Conservation (phyloP, 2,888 invertebrate species). For the Hoplodrina blanda region DNA sequence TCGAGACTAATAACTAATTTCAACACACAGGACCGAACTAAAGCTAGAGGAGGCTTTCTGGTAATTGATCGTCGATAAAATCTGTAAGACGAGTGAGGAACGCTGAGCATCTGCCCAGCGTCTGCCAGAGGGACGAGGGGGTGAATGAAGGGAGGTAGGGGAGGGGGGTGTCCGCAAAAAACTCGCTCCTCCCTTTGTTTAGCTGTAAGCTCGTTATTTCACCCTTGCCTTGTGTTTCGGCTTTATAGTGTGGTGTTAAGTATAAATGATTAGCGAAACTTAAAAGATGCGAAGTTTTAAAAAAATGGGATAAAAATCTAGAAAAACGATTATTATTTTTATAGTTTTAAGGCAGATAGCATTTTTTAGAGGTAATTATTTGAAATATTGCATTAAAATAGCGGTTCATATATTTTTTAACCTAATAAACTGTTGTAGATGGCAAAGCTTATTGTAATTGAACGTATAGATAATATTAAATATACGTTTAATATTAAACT, state of each 20-base stretch:
- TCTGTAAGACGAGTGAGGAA: slow-evolving; percentile 52
- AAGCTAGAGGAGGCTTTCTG: slow-evolving; percentile 4
- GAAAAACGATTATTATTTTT: too few species aligned
- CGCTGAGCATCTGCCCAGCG: slow-evolving; percentile 60
- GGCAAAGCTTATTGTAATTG: too few species aligned
- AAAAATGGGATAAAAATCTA: too few species aligned
- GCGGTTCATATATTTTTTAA: too few species aligned
- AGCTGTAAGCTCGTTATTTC: slow-evolving; percentile 81
- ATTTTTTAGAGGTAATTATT: too few species aligned
- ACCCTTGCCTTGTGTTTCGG: slow-evolving; percentile 79
- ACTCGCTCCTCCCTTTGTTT: slow-evolving; percentile 74
- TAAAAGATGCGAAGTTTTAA: background rate
- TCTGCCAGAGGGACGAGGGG: slow-evolving; percentile 23
- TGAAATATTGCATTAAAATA: too few species aligned
- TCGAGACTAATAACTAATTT: too few species aligned
- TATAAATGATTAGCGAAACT: slow-evolving; percentile 32
- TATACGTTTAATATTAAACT: too few species aligned
- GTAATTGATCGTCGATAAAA: slow-evolving; percentile 56
- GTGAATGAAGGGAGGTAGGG: slow-evolving; percentile 39
- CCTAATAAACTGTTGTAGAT: too few species aligned
- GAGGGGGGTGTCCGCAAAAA: slow-evolving; percentile 64
- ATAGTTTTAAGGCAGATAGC: too few species aligned
- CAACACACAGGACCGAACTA: background rate
- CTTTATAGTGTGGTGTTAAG: slow-evolving; percentile 64
- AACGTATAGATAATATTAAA: too few species aligned